Base-by-base conservation (phyloP, 2,888 invertebrate species). In the Drosophila heteroneura region DNA sequence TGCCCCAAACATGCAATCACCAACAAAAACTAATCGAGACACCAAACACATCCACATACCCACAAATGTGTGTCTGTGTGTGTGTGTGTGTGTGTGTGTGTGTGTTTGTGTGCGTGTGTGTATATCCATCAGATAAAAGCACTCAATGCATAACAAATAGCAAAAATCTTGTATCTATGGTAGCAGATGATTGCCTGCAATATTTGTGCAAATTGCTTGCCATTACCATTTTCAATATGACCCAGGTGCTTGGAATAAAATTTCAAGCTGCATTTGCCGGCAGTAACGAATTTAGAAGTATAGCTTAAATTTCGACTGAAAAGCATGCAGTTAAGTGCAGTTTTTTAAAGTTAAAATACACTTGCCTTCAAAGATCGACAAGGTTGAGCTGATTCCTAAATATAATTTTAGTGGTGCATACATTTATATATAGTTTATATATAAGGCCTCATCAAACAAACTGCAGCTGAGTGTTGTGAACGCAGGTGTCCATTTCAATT, bases 101-200 rank as follows among this genome's bases (percentile, higher is more conserved):
- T 14, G 28, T 39, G 26, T 26, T 26, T 26, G 51, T 65, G 26
- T 58, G 22, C 52, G 39, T 35, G 33, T 22, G 54, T 28, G 5
- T 62, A 69, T 64, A 70, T 79, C 56, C 66, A 47, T 53, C 56
- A 61, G 75, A 71, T 54, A 73, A 52, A 44, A 54, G 32, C 61
- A 65, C 12, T 67, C 66, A 44, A 85, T 83, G 71, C 89, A 84
- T 89, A 75, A 70, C 59, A 83, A 86, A 81, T 83, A 58, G 49
- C 47, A 72, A 41, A 41, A 49, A 59, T 72, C 63, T 72, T 72
- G 72, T 73, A 73, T 60, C 57, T 30, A n/a, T 6, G 10, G 10
- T 19, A 12, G 33, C 35, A 49, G 63, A 60, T 66, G 76, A 69
- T 71, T 70, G 70, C n/a, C 70, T 62, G 64, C 49, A 68, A 70